phyloP scores from a whole-genome alignment of 2,797 vertebrate genomes.

The Melanotaenia pygmaea region DNA sequence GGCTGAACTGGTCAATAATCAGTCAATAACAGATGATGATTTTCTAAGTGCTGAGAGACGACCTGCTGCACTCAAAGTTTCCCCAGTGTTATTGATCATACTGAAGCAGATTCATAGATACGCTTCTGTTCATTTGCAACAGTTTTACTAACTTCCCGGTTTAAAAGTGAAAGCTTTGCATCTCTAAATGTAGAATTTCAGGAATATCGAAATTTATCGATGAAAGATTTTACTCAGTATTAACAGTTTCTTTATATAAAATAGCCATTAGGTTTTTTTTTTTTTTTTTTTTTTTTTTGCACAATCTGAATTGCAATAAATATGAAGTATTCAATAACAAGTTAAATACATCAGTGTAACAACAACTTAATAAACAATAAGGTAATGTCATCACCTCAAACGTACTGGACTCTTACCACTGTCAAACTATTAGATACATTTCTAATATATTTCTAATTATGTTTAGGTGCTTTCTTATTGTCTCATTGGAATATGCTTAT shows the following conservation, averaged over 20 bases:
- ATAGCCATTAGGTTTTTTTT: background rate
- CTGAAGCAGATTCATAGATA: slow-evolving; percentile 42
- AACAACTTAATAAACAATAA: slow-evolving; percentile 2
- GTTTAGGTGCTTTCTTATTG: no score
- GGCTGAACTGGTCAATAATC: slow-evolving; percentile 49
- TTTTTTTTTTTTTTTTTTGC: background rate
- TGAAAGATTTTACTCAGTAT: background rate
- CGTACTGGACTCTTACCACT: no score
- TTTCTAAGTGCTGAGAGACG: slow-evolving; percentile 62
- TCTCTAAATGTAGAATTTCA: slow-evolving; percentile 10
- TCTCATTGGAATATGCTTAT: no score
- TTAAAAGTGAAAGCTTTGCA: background rate
- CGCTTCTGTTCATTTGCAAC: slow-evolving; percentile 11
- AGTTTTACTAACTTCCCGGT: slow-evolving; percentile 4
- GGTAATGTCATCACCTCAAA: background rate
- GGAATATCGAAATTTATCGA: no score
- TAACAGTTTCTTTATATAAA: background rate
- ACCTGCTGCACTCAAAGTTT: slow-evolving; percentile 49
- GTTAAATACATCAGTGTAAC: background rate
- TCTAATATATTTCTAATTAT: no score
- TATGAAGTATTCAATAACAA: background rate
- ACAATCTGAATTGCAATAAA: background rate
- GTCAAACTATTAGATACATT: no score
- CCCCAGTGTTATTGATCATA: slow-evolving; percentile 57
- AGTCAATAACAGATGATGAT: slow-evolving; percentile 69